Base-by-base conservation (phyloP, 2,888 invertebrate genomes). In the Microplitis deprimator region DNA sequence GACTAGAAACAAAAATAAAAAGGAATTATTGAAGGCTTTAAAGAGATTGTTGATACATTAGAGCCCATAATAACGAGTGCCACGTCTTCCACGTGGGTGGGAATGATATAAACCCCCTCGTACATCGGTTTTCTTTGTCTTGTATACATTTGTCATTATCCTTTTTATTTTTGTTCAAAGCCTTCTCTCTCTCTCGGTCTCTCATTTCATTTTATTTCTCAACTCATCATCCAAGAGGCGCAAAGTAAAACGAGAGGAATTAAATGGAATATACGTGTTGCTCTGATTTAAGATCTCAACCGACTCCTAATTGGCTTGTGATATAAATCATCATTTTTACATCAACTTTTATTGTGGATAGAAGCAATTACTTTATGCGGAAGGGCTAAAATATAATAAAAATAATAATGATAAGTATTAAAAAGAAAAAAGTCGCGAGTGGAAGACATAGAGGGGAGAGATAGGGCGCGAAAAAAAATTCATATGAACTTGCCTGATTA, bases 251-350 rank as follows among this genome's bases (percentile, higher is more conserved):
- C 61, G 71, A 16, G 64, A 67, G 65, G 70, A 77, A 82, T 75
- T 68, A 81, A 81, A 79, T 80, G 78, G 78, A 81, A 80, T 82
- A 81, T 78, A 79, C 81, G 81, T 79, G 81, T 80, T 81, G 79
- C 80, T 72, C 79, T 77, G 82, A 82, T 82, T 80, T 81, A 79
- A 77, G 79, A 80, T 80, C 81, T 76, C 73, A 73, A 77, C 50
- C 50, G 77, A 76, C 73, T 73, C 79, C 77, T 82, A 82, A 82
- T 82, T 82, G 82, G 75, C 80, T 60, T 73, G 77, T 67, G 76
- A 72, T 78, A 81, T 80, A 82, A 82, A 81, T 81, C 81, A 79
- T 81, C 80, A 77, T 80, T 80, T 79, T 74, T 76, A 71, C 41
- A 40, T 64, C 17, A 68, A 50, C 50, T 50, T 50, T 50, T 50